Evolutionary conservation across 2,113 vertebrate genomes (phyloP).

Genomic region (Riparia riparia): DNA sequence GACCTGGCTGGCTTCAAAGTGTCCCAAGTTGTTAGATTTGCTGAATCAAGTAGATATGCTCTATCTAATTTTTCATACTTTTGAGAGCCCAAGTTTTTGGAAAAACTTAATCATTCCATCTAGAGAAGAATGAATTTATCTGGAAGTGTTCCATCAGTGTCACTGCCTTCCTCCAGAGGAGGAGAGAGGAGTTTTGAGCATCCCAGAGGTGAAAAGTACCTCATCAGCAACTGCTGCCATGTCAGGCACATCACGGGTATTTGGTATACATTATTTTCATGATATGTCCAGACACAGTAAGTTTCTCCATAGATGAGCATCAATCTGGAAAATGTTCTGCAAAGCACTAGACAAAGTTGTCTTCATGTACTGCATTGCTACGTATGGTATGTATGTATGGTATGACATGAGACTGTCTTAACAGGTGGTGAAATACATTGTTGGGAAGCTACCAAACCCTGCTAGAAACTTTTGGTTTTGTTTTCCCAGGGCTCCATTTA

Average conservation of each 20-base stretch:
- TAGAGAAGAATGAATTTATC: background rate
- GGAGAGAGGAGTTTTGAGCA: background rate
- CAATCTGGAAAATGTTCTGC: conserved; percentile 27
- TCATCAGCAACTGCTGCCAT: background rate
- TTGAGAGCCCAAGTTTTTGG: background rate
- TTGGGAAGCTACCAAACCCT: background rate
- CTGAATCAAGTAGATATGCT: background rate
- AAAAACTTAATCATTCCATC: background rate
- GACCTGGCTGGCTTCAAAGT: background rate
- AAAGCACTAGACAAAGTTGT: background rate
- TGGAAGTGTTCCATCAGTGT: background rate
- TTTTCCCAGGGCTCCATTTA: background rate
- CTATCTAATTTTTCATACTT: background rate
- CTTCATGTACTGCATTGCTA: background rate
- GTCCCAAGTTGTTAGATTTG: background rate
- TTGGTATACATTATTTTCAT: background rate
- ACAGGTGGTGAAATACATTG: conserved; percentile 7
- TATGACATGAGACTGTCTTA: background rate
- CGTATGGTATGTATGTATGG: background rate
- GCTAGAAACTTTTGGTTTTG: background rate
- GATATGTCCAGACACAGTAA: background rate
- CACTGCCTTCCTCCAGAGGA: background rate
- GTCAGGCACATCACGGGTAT: background rate
- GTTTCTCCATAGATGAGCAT: background rate
- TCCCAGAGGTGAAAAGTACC: background rate